These are phyloP conservation scores for Zapus hudsonius DNA, from an alignment of 2,113 vertebrate species.

Conservation along the genomic window DNA sequence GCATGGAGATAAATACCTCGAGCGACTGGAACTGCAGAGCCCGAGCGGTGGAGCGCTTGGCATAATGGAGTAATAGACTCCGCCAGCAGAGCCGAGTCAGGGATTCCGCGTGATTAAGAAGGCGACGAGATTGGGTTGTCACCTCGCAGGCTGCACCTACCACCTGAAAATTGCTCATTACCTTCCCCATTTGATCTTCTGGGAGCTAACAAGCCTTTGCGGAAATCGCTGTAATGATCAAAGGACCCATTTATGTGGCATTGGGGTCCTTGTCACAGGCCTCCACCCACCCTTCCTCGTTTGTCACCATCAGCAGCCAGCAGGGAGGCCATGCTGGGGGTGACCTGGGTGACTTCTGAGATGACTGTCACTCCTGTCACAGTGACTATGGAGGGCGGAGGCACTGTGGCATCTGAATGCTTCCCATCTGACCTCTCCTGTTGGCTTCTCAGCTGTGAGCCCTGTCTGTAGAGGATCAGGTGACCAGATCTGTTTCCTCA, in stretches of 20 bases:
- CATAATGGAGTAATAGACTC: constrained; percentile 79
- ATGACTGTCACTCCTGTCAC: rapidly evolving
- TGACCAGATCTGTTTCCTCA: rapidly evolving
- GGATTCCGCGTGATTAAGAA: constrained; percentile 73
- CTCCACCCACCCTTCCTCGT: constrained; percentile 20
- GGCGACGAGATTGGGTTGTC: constrained; percentile 72
- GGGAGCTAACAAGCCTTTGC: constrained; percentile 47
- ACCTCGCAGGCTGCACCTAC: constrained; percentile 56
- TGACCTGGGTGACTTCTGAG: neutral
- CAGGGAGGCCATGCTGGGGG: constrained; percentile 44
- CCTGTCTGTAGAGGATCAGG: rapidly evolving
- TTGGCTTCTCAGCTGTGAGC: neutral
- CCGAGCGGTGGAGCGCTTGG: constrained; percentile 66
- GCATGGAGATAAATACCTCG: constrained; percentile 84
- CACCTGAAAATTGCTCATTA: constrained; percentile 70
- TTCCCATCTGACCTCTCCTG: rapidly evolving
- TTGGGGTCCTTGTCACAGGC: neutral
- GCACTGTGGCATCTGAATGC: rapidly evolving
- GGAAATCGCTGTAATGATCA: constrained; percentile 50
- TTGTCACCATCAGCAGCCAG: neutral
- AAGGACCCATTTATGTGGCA: constrained; percentile 64
- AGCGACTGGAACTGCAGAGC: constrained; percentile 77
- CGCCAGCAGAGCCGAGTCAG: constrained; percentile 57
- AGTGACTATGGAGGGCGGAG: rapidly evolving
- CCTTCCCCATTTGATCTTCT: constrained; percentile 68